Evolutionary conservation across 53 echinoderm and acorn worm species (phyloP).

Genomic region (Glandiceps talaboti): DNA sequence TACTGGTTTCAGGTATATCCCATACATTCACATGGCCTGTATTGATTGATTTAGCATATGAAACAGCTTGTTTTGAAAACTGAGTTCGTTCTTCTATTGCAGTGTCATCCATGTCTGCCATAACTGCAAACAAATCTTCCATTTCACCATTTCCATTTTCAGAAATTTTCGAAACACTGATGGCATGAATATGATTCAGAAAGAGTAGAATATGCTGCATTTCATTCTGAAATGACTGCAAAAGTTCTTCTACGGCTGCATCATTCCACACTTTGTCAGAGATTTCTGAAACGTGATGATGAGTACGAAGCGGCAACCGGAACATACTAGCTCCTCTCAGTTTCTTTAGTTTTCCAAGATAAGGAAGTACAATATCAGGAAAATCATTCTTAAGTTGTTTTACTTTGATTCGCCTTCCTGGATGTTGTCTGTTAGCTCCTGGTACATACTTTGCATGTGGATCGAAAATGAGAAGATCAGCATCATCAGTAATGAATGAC

Average conservation of each 20-base stretch:
- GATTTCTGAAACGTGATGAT: constrained; percentile 22
- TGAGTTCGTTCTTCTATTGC: constrained; percentile 4
- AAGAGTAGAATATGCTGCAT: neutral
- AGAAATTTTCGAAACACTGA: neutral
- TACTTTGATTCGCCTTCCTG: constrained; percentile 27
- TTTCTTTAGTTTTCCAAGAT: constrained; percentile 9
- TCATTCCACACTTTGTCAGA: constrained; percentile 15
- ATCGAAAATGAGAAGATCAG: constrained; percentile 66
- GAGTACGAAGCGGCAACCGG: constrained; percentile 25
- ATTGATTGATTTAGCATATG: constrained; percentile 2
- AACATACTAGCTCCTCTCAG: constrained; percentile 15
- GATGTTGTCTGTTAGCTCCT: constrained; percentile 15
- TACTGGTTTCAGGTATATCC: neutral
- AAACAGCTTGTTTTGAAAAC: constrained; percentile 15
- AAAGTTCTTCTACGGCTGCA: constrained; percentile 2
- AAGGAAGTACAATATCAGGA: constrained; percentile 35
- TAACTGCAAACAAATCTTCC: constrained; percentile 4
- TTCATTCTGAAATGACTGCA: constrained; percentile 28
- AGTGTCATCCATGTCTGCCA: constrained; percentile 20
- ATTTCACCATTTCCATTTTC: neutral
- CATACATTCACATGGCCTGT: neutral
- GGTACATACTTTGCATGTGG: constrained; percentile 39
- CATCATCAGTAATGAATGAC: constrained; percentile 49
- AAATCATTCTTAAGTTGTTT: constrained; percentile 5
- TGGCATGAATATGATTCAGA: neutral